These are phyloP conservation scores for Zaprionus inermis DNA, from an alignment of 1,140 invertebrate species.

Conservation along the genomic window DNA sequence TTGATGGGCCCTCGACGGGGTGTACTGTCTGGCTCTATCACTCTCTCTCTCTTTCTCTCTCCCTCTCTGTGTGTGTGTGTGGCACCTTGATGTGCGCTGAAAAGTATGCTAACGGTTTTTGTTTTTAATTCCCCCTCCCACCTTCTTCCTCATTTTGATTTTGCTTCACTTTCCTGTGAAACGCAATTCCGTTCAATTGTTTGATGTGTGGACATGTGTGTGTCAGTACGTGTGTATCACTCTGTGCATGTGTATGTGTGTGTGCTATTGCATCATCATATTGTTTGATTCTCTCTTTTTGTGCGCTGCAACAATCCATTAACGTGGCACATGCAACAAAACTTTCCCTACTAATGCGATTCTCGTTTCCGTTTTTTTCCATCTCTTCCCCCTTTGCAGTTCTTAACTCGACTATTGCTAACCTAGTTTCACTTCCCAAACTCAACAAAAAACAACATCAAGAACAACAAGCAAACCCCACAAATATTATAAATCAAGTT, in stretches of 20 bases:
- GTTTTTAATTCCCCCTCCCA: background rate
- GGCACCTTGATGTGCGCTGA: constrained; percentile 11
- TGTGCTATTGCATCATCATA: constrained; percentile 48
- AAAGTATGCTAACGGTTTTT: constrained; percentile 46
- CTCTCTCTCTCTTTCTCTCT: background rate
- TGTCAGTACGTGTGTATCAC: constrained; percentile 1
- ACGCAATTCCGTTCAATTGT: constrained; percentile 32
- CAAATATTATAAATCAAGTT: constrained; percentile 19
- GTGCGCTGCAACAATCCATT: constrained; percentile 39
- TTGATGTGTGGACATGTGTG: constrained; percentile 19
- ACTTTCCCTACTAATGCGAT: constrained; percentile 44
- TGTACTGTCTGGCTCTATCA: background rate
- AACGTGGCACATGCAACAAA: constrained; percentile 37
- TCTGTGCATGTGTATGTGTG: constrained; percentile 14
- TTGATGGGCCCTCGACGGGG: constrained; percentile 5
- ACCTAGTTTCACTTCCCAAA: constrained; percentile 72
- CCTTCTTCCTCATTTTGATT: background rate
- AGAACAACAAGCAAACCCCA: constrained; percentile 29
- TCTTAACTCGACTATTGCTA: constrained; percentile 71
- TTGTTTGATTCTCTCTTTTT: constrained; percentile 18
- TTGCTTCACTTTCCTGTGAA: constrained; percentile 6
- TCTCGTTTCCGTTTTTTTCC: constrained; percentile 15
- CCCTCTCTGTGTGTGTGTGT: background rate
- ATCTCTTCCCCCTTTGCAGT: constrained; percentile 40
- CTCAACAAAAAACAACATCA: constrained; percentile 47